Evolutionary conservation across 2,797 vertebrate genomes (phyloP), one percentile per base, ranked within the genome.

Genomic region (Margarornis squamiger): DNA sequence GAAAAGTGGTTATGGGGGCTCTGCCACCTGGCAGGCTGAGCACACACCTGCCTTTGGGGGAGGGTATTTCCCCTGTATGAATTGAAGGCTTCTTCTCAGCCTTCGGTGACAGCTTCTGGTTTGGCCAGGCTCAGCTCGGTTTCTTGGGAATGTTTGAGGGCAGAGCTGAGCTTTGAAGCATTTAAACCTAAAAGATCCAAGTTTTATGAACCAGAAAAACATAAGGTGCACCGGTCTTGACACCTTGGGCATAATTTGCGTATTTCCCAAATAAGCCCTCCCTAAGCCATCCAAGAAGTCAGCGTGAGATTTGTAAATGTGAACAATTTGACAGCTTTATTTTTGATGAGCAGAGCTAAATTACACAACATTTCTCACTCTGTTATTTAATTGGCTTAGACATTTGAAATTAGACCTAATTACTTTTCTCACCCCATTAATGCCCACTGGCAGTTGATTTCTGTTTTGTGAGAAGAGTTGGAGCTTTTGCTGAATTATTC

Each of bases 361-460:
- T 78, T 52, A 70, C 55, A 62, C 77, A 81, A 55, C 59, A 89
- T 86, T 90, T 82, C 83, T 95, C 63, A 52, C 80, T 59, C 76
- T 82, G 14, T n/a, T 76, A 49, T 48, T 92, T 85, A 95, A 94
- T 90, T 93, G 71, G 38, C 55, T 66, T 63, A 73, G 67, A 84
- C 80, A 67, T 74, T 78, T 96, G 86, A 95, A 97, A 94, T 96
- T 92, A 95, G 86, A 92, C 83, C 86, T 95, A 95, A 95, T 95
- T 88, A 90, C 86, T 94, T 88, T 88, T 82, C 93, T 93, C 74
- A 57, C 59, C 79, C 41, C 55, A 65, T 79, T 95, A 93, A 92
- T 85, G 57, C 18, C 21, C 71, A 52, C 41, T 36, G 86, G 67
- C 84, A 63, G 67, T 2, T 84, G 48, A 86, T 86, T 93, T 94